Conservation (phyloP, 2,113 vertebrate species). For the Heterochromis multidens region DNA sequence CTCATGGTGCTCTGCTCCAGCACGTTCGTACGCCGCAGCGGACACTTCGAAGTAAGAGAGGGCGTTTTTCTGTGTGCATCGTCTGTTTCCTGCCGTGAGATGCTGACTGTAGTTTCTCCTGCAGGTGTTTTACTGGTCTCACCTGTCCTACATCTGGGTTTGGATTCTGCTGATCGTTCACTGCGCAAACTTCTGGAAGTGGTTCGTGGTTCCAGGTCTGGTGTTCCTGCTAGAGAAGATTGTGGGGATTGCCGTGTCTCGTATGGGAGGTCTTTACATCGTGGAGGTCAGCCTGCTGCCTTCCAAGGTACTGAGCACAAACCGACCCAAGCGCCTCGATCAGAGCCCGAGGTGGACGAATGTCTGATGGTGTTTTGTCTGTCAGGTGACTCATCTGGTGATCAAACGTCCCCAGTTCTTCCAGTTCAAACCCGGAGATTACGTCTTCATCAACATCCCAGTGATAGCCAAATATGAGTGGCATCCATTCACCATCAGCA, state of each 20-base stretch:
- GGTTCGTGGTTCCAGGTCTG: conserved; percentile 83
- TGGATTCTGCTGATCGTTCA: conserved; percentile 87
- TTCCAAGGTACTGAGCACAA: conserved; percentile 77
- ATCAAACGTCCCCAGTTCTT: conserved; percentile 83
- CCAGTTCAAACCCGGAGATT: conserved; percentile 88
- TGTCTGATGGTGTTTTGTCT: background rate
- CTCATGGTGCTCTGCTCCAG: conserved; percentile 83
- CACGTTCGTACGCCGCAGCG: conserved; percentile 80
- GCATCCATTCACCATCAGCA: conserved; percentile 96
- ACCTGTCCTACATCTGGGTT: conserved; percentile 82
- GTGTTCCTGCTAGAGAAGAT: conserved; percentile 84
- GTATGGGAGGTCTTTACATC: conserved; percentile 75
- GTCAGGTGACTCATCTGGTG: conserved; percentile 89
- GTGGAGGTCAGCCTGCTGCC: conserved; percentile 86
- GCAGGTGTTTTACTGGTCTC: conserved; percentile 92
- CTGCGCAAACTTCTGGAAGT: conserved; percentile 91
- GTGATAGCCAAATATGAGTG: conserved; percentile 86
- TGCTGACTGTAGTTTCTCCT: background rate
- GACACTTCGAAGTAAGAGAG: conserved; percentile 83
- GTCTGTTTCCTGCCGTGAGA: background rate
- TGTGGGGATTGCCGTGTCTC: conserved; percentile 72
- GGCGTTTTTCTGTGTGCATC: background rate
- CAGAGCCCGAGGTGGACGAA: background rate
- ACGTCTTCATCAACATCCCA: conserved; percentile 88
- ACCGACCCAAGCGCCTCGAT: background rate